Conservation (phyloP, 2,797 vertebrate genomes). For the Rousettus madagascariensis region DNA sequence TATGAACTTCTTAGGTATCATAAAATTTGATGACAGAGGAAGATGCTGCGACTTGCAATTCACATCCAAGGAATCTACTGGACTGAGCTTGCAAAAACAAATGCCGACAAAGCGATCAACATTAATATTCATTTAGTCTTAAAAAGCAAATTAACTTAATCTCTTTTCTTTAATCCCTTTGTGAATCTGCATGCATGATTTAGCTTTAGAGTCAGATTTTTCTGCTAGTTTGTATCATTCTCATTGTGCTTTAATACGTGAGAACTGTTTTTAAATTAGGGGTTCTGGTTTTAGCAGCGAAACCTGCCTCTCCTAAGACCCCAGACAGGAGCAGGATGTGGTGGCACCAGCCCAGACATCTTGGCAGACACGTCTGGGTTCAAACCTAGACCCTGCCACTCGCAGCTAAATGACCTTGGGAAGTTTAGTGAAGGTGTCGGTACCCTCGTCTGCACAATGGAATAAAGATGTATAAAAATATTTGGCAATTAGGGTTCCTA, state of each 20-base stretch:
- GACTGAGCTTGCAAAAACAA: neutral
- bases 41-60: neutral
- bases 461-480: neutral
- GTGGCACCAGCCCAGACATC: neutral
- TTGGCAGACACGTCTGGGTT: neutral
- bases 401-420: neutral
- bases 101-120: neutral
- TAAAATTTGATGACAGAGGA: neutral
- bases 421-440: neutral
- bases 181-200: neutral
- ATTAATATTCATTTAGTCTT: neutral
- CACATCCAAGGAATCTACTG: neutral
- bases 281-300: neutral
- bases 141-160: neutral
- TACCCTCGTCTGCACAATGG: neutral
- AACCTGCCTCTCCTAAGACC: neutral
- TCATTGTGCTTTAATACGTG: neutral
- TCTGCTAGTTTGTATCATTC: neutral
- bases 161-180: neutral
- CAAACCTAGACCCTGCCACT: neutral
- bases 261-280: neutral
- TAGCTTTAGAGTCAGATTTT: neutral
- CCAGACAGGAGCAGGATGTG: neutral
- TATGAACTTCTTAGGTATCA: neutral
- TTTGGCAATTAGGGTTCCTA: neutral